Conservation (phyloP, 2,888 invertebrate genomes). For the Macroteleia sp. region DNA sequence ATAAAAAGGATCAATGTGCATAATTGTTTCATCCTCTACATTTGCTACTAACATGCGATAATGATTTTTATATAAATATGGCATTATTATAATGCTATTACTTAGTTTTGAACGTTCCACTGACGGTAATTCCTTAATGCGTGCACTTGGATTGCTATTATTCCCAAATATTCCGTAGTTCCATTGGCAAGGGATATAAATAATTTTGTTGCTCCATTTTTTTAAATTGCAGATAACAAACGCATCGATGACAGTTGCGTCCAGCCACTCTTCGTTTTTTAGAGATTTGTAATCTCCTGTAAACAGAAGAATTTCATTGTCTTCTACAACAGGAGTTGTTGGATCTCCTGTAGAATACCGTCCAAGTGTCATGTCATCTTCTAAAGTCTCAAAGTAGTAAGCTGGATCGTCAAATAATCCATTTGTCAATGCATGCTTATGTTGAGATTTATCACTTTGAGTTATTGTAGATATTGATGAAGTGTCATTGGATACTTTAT, state of each 20-base stretch:
- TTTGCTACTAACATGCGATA: constrained; percentile 1
- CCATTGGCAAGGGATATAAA: constrained; percentile 1
- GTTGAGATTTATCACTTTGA: too few relatives aligned
- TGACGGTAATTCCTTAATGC: background rate
- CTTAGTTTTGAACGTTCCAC: background rate
- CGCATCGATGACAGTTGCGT: background rate
- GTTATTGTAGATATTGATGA: too few relatives aligned
- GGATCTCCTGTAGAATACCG: background rate
- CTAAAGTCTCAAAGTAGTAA: background rate
- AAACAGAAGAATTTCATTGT: too few relatives aligned
- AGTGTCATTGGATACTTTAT: too few relatives aligned
- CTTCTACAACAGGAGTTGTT: background rate
- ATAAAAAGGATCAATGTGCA: constrained; percentile 12
- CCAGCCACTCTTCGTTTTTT: background rate
- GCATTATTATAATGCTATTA: constrained; percentile 13
- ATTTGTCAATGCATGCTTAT: background rate
- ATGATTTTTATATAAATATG: constrained; percentile 17
- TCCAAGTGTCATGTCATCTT: background rate
- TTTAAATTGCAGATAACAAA: constrained; percentile 2
- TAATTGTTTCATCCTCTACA: constrained; percentile 2
- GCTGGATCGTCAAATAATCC: background rate
- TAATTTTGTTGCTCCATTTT: background rate
- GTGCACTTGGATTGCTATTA: too few relatives aligned
- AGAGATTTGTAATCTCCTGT: too few relatives aligned
- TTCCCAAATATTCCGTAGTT: constrained; percentile 2